Evolutionary conservation across 2,113 vertebrate genomes (phyloP).

Genomic region (Zapornia atra): DNA sequence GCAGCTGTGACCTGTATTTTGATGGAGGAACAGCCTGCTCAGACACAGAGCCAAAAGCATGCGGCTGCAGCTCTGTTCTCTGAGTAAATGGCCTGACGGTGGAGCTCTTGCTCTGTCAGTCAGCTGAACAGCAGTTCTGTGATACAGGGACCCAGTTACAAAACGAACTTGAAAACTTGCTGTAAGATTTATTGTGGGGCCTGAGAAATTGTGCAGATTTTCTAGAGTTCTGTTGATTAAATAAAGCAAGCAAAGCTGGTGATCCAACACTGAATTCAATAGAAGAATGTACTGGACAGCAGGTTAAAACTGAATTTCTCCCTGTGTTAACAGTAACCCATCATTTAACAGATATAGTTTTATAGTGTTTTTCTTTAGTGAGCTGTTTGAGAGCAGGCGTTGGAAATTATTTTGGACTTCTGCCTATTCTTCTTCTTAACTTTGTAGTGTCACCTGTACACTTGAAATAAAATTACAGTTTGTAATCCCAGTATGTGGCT

Average conservation of each 20-base stretch:
- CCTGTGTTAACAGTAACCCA: background rate
- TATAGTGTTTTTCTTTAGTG: background rate
- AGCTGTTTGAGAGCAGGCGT: background rate
- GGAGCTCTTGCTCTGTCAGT: background rate
- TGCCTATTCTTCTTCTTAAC: background rate
- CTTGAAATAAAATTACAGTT: background rate
- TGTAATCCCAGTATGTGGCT: fast-evolving
- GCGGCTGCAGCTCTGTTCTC: background rate
- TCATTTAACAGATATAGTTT: background rate
- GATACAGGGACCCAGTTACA: background rate
- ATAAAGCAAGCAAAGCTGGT: background rate
- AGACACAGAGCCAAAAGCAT: fast-evolving
- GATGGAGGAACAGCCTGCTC: background rate
- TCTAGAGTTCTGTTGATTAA: background rate
- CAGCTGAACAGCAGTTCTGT: fast-evolving
- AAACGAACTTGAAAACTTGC: background rate
- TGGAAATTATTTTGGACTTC: background rate
- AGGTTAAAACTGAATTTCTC: background rate
- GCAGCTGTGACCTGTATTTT: background rate
- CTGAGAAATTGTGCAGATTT: background rate
- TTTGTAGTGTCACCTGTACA: background rate
- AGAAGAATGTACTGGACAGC: background rate
- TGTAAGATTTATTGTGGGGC: background rate
- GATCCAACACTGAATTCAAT: background rate
- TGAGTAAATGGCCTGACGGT: background rate